phyloP scores from a whole-genome alignment of 2,113 vertebrate genomes.

The Neotragus pygmaeus region DNA sequence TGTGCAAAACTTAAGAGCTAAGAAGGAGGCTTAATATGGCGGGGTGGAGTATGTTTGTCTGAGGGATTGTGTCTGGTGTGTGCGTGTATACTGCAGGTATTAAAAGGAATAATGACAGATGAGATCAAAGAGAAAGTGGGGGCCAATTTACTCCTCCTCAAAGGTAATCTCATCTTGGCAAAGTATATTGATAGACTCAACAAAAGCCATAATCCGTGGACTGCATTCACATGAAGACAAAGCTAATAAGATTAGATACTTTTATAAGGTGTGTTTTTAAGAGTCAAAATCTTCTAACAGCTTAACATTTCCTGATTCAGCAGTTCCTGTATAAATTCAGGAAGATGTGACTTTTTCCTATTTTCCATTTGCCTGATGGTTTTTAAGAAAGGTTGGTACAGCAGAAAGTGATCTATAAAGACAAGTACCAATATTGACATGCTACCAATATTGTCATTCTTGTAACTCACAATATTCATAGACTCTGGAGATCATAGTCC shows the following conservation, averaged over 20 bases:
- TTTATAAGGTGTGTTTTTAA: not conserved
- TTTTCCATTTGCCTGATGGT: not conserved
- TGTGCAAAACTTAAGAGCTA: not conserved
- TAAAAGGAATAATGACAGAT: not conserved
- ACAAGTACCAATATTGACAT: not conserved
- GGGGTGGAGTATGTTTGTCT: not conserved
- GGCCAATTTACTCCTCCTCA: not conserved
- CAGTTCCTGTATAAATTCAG: not conserved
- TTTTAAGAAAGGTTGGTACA: not conserved
- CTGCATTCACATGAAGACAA: not conserved
- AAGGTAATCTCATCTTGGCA: not conserved
- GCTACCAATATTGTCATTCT: not conserved
- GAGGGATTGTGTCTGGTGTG: not conserved
- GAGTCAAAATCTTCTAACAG: not conserved
- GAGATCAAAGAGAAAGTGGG: not conserved
- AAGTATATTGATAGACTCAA: not conserved
- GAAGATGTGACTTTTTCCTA: not conserved
- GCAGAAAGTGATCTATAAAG: not conserved
- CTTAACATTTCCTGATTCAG: not conserved
- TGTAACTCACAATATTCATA: not conserved
- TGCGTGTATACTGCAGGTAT: not conserved
- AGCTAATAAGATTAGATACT: not conserved
- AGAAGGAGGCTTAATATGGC: not conserved
- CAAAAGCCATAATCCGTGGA: not conserved
- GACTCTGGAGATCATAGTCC: not conserved